Conservation (phyloP, 2,797 vertebrate genomes). For the Kryptopterus vitreolus region DNA sequence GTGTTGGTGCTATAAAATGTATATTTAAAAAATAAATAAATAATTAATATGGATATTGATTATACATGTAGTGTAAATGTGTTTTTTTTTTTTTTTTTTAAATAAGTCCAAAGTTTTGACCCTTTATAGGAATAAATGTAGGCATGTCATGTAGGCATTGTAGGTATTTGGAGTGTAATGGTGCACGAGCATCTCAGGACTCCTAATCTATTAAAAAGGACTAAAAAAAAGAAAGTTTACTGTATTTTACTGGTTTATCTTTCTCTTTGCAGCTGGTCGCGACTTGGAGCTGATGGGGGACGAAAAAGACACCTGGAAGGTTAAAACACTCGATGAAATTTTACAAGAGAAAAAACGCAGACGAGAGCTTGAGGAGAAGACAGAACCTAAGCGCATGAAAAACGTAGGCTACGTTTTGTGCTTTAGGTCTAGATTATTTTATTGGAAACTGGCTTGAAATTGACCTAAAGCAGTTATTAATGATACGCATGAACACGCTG, state of each 20-base stretch:
- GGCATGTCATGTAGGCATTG: no score
- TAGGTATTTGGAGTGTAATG: no score
- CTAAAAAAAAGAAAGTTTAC: no score
- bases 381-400: slow-evolving; percentile 87
- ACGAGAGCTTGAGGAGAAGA: slow-evolving; percentile 92
- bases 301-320: slow-evolving; percentile 99
- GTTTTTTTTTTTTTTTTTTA: no score
- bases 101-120: no score
- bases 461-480: neutral
- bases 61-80: no score
- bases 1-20: no score
- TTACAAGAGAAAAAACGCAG: slow-evolving; percentile 96
- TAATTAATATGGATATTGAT: no score
- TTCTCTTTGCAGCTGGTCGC: slow-evolving; percentile 65
- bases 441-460: neutral
- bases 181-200: neutral
- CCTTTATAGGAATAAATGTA: no score
- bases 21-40: no score
- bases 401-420: slow-evolving; percentile 75
- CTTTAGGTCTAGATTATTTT: neutral
- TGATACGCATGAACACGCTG: neutral
- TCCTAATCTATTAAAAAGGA: neutral
- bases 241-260: neutral
- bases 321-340: slow-evolving; percentile 99
- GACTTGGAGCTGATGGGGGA: slow-evolving; percentile 93